phyloP scores from a whole-genome alignment of 2,797 vertebrate genomes.

The Enoplosus armatus region DNA sequence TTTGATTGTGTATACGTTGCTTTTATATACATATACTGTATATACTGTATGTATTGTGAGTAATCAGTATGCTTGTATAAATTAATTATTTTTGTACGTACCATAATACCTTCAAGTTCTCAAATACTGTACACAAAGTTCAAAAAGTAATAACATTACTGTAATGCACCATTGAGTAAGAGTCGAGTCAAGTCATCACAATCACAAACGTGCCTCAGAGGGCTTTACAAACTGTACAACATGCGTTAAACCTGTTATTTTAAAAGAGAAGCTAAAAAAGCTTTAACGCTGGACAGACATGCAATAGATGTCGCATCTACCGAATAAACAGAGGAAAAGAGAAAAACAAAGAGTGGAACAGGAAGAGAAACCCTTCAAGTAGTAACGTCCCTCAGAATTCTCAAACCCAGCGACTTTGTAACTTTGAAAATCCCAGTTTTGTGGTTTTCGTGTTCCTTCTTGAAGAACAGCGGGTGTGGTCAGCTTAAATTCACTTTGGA shows the following conservation, averaged over 20 bases:
- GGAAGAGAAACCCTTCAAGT: not conserved
- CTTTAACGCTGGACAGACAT: not conserved
- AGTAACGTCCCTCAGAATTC: too few relatives aligned
- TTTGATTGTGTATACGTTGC: slow-evolving; percentile 3
- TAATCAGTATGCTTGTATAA: not conserved
- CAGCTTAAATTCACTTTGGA: not conserved
- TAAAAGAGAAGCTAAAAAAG: too few relatives aligned
- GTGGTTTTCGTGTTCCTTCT: not conserved
- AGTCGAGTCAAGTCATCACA: not conserved
- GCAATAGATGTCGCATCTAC: not conserved
- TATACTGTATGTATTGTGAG: not conserved
- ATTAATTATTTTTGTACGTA: not conserved
- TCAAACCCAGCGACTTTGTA: not conserved
- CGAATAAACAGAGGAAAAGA: not conserved
- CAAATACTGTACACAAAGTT: not conserved
- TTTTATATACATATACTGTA: slow-evolving; percentile 7
- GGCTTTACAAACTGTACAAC: not conserved
- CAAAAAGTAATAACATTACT: not conserved
- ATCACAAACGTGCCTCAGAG: not conserved
- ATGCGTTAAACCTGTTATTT: too few relatives aligned
- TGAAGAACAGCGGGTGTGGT: not conserved
- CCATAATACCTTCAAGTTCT: not conserved
- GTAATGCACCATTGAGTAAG: not conserved
- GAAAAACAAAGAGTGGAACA: not conserved
- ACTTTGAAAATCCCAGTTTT: not conserved